These are phyloP conservation scores for Microtus richardsoni DNA, from an alignment of 2,113 vertebrate genomes.

Conservation along the genomic window DNA sequence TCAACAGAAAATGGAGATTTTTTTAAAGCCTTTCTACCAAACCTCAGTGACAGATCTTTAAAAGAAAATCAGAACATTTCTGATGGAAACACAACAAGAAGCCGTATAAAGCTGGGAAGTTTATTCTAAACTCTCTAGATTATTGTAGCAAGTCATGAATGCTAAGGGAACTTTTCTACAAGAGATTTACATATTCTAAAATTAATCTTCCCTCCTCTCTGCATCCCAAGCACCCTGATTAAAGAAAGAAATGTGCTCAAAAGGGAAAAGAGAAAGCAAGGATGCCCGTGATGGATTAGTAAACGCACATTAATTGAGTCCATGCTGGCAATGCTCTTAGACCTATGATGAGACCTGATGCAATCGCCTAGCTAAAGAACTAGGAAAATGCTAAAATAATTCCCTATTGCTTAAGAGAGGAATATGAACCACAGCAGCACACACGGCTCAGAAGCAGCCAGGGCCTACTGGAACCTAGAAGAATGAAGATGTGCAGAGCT, in stretches of 20 bases:
- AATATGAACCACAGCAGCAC: not conserved
- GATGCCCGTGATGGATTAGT: too few relatives aligned
- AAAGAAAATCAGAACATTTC: not conserved
- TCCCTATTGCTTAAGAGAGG: not conserved
- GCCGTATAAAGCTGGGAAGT: not conserved
- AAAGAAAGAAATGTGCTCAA: not conserved
- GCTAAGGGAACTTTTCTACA: not conserved
- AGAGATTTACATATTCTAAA: constrained; percentile 36
- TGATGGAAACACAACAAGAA: not conserved
- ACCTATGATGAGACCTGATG: not conserved
- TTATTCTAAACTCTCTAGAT: not conserved
- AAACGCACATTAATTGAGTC: not conserved
- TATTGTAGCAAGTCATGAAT: not conserved
- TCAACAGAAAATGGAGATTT: not conserved
- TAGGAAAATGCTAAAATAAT: not conserved
- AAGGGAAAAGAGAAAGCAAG: not conserved
- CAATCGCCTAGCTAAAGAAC: not conserved
- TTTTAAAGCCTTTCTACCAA: not conserved
- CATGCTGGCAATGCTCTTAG: not conserved
- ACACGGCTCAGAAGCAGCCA: not conserved
- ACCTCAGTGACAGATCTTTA: not conserved
- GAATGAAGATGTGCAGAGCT: not conserved
- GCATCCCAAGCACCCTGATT: not conserved
- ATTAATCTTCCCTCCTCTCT: not conserved
- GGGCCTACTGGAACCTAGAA: not conserved